Percentiles rank a stretch among this genome's conserved stretches.
Conservation (phyloP, 2,888 invertebrate species). For the Sympetrum striolatum region DNA sequence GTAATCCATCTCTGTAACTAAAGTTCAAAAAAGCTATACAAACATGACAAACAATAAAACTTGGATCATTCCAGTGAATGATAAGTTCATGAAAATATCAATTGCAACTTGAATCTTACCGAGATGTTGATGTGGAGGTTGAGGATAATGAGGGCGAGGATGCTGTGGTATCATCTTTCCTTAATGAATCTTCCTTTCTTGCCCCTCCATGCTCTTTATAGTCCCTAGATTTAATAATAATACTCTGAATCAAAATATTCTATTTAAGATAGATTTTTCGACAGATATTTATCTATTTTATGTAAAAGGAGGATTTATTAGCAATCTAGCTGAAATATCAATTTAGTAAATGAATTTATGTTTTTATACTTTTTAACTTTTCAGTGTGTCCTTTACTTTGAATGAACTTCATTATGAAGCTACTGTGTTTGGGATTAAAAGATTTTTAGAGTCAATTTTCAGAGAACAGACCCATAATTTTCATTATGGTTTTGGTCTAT, state of each 20-base stretch:
- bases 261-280: neutral
- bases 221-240: slow-evolving; percentile 65
- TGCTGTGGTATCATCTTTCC: slow-evolving; percentile 68
- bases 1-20: slow-evolving; percentile 26
- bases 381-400: no score
- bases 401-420: no score
- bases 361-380: no score
- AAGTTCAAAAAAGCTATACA: neutral
- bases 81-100: neutral
- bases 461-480: no score
- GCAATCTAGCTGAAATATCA: no score
- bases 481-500: no score
- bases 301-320: no score
- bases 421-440: no score
- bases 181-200: slow-evolving; percentile 67
- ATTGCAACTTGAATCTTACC: neutral
- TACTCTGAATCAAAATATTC: neutral
- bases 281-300: no score
- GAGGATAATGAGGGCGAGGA: slow-evolving; percentile 79
- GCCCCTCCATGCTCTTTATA: slow-evolving; percentile 88
- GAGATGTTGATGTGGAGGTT: slow-evolving; percentile 43
- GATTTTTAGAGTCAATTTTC: no score
- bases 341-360: no score
- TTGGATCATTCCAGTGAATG: neutral
- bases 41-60: neutral